A percentile compares a stretch with the other conserved stretches of the same genome.
phyloP scores from a whole-genome alignment of 2,113 vertebrate species.

The Dolichallabes microphthalmus region DNA sequence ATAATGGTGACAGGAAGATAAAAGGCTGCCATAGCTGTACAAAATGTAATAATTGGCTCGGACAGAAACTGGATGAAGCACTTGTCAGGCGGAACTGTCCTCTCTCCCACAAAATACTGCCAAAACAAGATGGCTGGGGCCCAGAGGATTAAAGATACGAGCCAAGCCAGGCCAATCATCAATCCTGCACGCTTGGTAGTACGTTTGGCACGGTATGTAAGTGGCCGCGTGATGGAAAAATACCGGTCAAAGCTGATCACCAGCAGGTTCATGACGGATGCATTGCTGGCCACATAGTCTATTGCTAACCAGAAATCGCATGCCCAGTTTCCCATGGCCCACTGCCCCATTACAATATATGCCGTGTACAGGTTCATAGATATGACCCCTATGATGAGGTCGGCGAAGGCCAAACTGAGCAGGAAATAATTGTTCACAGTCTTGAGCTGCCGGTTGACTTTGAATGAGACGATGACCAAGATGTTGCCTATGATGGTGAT shows the following conservation, averaged over 20 bases:
- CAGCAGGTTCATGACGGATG: conserved; percentile 96
- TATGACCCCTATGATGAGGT: conserved; percentile 94
- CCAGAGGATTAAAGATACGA: conserved; percentile 93
- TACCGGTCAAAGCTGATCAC: conserved; percentile 98
- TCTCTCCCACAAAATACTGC: conserved; percentile 92
- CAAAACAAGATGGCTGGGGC: conserved; percentile 96
- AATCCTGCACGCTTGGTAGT: conserved; percentile 91
- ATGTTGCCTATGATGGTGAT: conserved; percentile 95
- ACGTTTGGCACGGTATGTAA: conserved; percentile 93
- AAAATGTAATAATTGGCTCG: conserved; percentile 90
- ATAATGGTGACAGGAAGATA: conserved; percentile 98
- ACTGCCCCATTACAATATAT: conserved; percentile 92
- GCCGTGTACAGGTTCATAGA: conserved; percentile 97
- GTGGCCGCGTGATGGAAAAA: conserved; percentile 93
- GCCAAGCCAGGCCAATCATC: conserved; percentile 97
- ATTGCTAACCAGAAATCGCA: conserved; percentile 94
- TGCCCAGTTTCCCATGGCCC: conserved; percentile 90
- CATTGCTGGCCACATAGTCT: conserved; percentile 96
- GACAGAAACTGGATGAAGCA: conserved; percentile 92
- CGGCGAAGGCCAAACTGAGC: conserved; percentile 91
- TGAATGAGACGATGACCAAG: conserved; percentile 92
- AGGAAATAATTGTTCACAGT: conserved; percentile 98
- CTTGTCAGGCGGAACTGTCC: conserved; percentile 81
- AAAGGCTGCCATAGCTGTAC: conserved; percentile 95
- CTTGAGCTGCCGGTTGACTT: conserved; percentile 97